A percentile compares a stretch with the other conserved stretches of the same genome.
phyloP scores from a whole-genome alignment of 2,797 vertebrate genomes.

The Balearica regulorum region DNA sequence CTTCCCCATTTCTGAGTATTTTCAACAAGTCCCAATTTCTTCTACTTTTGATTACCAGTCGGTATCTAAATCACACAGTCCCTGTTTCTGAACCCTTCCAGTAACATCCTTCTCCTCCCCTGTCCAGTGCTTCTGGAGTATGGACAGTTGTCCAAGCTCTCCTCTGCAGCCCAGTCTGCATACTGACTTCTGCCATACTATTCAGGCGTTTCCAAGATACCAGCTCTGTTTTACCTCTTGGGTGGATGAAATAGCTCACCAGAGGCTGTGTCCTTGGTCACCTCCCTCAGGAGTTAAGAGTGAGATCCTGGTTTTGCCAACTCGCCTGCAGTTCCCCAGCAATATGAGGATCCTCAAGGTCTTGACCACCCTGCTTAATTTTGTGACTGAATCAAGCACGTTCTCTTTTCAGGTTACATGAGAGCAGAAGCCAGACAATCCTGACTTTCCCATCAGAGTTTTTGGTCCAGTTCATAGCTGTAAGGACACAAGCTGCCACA shows the following conservation, averaged over 20 bases:
- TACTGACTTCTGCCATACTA: not conserved
- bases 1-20: not conserved
- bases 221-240: not conserved
- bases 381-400: not conserved
- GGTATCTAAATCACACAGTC: not conserved
- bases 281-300: not conserved
- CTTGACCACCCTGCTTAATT: not conserved
- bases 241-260: not conserved
- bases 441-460: not conserved
- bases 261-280: no score
- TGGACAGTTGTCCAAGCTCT: not conserved
- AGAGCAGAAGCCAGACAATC: not conserved
- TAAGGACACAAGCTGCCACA: not conserved
- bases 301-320: not conserved
- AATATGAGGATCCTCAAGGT: not conserved
- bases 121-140: not conserved
- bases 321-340: not conserved
- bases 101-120: not conserved
- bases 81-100: not conserved
- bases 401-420: not conserved
- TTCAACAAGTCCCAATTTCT: not conserved
- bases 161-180: not conserved
- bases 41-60: not conserved
- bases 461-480: not conserved
- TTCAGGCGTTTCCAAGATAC: not conserved